Percentiles rank a stretch among this genome's conserved stretches.
phyloP scores from a whole-genome alignment of 1,140 invertebrate species.

The Lepidurus arcticus region DNA sequence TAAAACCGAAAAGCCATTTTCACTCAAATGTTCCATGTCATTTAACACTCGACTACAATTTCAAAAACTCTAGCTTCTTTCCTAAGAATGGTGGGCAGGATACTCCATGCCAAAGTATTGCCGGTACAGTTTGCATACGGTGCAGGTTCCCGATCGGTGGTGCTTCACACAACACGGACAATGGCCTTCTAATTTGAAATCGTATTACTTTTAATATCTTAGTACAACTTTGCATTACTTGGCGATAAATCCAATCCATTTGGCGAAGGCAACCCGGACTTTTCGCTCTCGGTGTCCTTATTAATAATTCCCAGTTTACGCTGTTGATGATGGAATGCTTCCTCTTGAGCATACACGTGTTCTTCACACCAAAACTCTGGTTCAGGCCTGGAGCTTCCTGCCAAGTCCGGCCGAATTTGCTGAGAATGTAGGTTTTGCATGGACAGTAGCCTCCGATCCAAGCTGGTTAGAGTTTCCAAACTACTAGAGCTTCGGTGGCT shows the following conservation, averaged over 20 bases:
- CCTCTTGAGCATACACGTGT: not conserved
- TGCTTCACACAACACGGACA: not conserved
- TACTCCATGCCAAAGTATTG: constrained; percentile 2
- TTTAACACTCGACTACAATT: not conserved
- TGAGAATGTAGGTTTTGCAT: not conserved
- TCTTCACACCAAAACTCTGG: not conserved
- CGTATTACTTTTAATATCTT: not conserved
- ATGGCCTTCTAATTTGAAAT: not conserved
- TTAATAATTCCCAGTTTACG: not conserved
- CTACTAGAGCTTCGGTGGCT: constrained; percentile 7
- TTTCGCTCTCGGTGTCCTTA: not conserved
- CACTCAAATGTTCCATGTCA: not conserved
- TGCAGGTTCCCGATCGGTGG: not conserved
- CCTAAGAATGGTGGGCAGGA: not conserved
- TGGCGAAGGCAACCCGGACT: not conserved
- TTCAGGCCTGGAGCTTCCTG: not conserved
- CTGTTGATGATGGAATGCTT: not conserved
- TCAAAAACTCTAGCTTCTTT: no score
- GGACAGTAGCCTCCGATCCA: not conserved
- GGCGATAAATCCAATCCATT: not conserved
- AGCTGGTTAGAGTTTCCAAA: not conserved
- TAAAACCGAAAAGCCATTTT: not conserved
- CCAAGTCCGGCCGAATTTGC: not conserved
- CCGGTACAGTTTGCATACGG: not conserved
- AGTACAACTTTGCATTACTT: not conserved